phyloP scores from a whole-genome alignment of 2,888 invertebrate genomes.

The Spatulosminthurus flaviceps region DNA sequence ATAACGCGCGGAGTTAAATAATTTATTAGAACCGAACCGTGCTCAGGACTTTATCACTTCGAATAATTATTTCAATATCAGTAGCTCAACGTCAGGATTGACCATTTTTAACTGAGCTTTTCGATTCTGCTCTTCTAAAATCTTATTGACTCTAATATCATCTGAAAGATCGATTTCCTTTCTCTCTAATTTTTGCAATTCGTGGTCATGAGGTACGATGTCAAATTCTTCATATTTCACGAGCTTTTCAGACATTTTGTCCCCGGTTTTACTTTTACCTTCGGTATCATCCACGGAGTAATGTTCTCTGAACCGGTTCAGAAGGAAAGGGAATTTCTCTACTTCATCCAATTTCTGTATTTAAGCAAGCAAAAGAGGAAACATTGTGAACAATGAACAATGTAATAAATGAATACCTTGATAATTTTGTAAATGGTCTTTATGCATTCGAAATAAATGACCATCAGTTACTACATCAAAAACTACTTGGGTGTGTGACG shows the following conservation, averaged over 20 bases:
- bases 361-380: conserved; percentile 6
- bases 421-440: too few species aligned
- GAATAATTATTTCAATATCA: conserved; percentile 11
- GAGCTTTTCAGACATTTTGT: conserved; percentile 32
- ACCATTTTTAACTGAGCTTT: conserved; percentile 52
- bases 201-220: conserved; percentile 51
- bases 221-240: conserved; percentile 50
- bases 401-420: not conserved
- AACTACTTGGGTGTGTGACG: too few species aligned
- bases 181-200: conserved; percentile 29
- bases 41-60: not conserved
- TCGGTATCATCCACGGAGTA: conserved; percentile 15
- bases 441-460: too few species aligned
- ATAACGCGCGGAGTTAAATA: not conserved
- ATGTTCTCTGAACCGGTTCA: conserved; percentile 39
- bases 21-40: not conserved
- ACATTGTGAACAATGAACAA: not conserved
- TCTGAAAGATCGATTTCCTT: conserved; percentile 52
- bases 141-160: conserved; percentile 57
- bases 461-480: too few species aligned
- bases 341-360: conserved; percentile 28
- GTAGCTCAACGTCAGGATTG: conserved; percentile 57
- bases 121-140: conserved; percentile 50
- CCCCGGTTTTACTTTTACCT: conserved; percentile 7
- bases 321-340: conserved; percentile 39